These are phyloP conservation scores for Lochmaea crataegi DNA, from an alignment of 2,888 invertebrate genomes.

Conservation along the genomic window DNA sequence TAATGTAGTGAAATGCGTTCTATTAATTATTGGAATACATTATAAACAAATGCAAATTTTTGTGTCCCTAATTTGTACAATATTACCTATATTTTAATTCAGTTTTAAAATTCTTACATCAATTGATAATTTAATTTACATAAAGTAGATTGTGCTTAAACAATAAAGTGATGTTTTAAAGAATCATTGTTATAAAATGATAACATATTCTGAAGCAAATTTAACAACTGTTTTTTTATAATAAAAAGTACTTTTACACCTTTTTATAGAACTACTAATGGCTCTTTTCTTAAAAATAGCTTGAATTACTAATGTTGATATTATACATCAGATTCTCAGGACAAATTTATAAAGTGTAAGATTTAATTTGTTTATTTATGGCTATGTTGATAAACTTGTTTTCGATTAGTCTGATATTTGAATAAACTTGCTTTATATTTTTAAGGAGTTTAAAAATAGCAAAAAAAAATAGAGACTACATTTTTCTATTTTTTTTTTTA, in stretches of 20 bases:
- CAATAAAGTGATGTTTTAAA: not conserved
- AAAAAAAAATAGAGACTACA: no score
- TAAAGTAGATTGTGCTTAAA: not conserved
- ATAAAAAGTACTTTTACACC: not conserved
- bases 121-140: not conserved
- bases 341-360: no score
- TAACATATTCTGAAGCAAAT: not conserved
- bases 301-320: no score
- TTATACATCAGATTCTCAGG: no score
- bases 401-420: no score
- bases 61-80: not conserved
- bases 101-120: not conserved
- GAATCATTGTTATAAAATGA: no score
- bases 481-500: constrained; percentile 34
- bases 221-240: not conserved
- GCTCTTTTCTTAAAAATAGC: no score
- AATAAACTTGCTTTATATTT: no score
- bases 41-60: constrained; percentile 21
- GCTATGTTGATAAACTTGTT: no score
- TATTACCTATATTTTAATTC: not conserved
- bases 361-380: no score
- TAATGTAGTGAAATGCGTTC: not conserved
- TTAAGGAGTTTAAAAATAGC: no score
- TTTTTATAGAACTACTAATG: no score
- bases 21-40: constrained; percentile 7